Conservation (phyloP, 2,113 vertebrate genomes). For the Dunckerocampus dactyliophorus region DNA sequence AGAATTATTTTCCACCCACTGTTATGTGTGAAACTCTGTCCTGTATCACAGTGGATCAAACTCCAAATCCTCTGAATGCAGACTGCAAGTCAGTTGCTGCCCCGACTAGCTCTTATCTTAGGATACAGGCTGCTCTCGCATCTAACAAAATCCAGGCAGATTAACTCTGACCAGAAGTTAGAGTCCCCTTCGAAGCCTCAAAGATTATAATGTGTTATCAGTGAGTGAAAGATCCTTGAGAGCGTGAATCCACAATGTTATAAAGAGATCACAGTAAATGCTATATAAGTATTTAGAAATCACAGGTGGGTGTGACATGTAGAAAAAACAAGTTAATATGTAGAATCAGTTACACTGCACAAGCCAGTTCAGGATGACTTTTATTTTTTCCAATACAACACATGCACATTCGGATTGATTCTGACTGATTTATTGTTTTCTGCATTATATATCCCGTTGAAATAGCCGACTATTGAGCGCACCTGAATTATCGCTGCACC, state of each 20-base stretch:
- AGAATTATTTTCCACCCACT: conserved; percentile 38
- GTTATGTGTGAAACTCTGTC: conserved; percentile 41
- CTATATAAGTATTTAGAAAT: background rate
- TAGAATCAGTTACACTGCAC: too few species aligned
- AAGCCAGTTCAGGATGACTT: too few species aligned
- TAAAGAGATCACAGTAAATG: conserved; percentile 66
- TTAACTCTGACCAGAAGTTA: conserved; percentile 68
- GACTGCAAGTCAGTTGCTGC: conserved; percentile 45
- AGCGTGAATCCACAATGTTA: conserved; percentile 37
- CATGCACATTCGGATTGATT: too few species aligned
- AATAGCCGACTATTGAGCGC: too few species aligned
- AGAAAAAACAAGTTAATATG: too few species aligned
- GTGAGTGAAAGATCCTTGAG: conserved; percentile 50
- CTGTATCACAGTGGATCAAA: conserved; percentile 44
- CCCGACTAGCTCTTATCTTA: conserved; percentile 63
- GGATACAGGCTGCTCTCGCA: conserved; percentile 63
- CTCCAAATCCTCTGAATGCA: conserved; percentile 49
- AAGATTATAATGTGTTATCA: conserved; percentile 60
- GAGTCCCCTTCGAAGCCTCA: conserved; percentile 65
- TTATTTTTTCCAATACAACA: too few species aligned
- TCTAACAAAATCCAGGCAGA: conserved; percentile 67
- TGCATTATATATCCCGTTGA: too few species aligned
- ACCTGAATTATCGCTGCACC: too few species aligned
- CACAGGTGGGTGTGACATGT: too few species aligned
- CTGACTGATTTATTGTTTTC: too few species aligned